These are phyloP conservation scores for Hormiphora californensis DNA, from an alignment of 37 sponge, comb jelly and placozoan genomes.

Conservation along the genomic window DNA sequence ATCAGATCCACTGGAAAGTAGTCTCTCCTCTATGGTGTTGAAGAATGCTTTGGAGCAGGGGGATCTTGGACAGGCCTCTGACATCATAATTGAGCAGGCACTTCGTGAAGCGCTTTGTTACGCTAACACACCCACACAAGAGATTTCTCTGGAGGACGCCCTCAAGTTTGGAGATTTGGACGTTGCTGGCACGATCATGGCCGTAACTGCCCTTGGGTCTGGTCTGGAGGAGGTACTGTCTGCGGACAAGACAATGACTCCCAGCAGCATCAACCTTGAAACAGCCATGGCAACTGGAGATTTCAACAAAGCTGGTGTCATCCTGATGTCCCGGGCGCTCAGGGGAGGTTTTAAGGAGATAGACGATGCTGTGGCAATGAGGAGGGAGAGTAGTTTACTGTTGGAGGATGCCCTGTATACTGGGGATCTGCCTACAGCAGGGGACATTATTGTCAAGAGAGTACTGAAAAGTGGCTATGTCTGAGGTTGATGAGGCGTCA, in stretches of 20 bases:
- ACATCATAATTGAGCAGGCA: neutral
- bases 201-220: neutral
- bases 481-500: neutral
- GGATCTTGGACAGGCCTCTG: neutral
- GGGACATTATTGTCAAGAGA: neutral
- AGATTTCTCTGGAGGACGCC: neutral
- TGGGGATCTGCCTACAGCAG: neutral
- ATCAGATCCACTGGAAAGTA: neutral
- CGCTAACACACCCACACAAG: neutral
- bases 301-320: neutral
- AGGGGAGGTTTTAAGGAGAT: neutral
- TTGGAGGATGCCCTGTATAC: neutral
- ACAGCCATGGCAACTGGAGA: neutral
- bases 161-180: neutral
- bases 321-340: neutral
- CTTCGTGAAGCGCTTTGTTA: neutral
- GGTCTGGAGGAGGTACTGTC: neutral
- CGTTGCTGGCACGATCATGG: slow-evolving; percentile 2
- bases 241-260: neutral
- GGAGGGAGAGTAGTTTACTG: neutral
- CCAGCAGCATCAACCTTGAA: slow-evolving; percentile 17
- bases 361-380: neutral
- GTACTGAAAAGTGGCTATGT: slow-evolving; percentile 11
- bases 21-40: slow-evolving; percentile 19
- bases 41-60: neutral